Conservation (phyloP, 2,113 vertebrate genomes). For the Urocitellus parryii region DNA sequence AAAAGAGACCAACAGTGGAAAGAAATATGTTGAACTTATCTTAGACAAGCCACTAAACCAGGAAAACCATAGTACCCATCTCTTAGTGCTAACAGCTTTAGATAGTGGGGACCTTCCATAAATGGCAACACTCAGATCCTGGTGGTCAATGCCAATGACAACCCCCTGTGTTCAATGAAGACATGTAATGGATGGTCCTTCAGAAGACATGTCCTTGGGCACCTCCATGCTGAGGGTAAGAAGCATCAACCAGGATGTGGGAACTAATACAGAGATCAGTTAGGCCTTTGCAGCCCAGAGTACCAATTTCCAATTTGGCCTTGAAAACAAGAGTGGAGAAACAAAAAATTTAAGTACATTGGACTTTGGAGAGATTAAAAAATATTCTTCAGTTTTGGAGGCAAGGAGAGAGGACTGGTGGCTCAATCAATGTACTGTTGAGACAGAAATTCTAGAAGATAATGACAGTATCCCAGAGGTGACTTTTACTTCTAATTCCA, state of each 20-base stretch:
- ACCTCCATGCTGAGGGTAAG: constrained; percentile 74
- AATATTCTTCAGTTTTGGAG: constrained; percentile 76
- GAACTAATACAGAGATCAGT: constrained; percentile 68
- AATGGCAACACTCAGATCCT: constrained; percentile 86
- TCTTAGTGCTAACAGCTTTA: constrained; percentile 84
- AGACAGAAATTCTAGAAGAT: constrained; percentile 80
- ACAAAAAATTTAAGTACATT: constrained; percentile 69
- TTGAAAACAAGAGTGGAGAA: constrained; percentile 77
- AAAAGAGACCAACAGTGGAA: constrained; percentile 81
- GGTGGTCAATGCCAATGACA: constrained; percentile 85
- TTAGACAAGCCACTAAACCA: constrained; percentile 85
- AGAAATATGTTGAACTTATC: constrained; percentile 87
- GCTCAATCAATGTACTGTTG: constrained; percentile 69
- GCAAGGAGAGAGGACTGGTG: constrained; percentile 77
- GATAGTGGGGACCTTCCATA: constrained; percentile 86
- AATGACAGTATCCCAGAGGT: constrained; percentile 83
- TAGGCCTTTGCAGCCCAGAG: constrained; percentile 78
- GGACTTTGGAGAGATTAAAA: constrained; percentile 77
- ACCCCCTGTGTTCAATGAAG: constrained; percentile 79
- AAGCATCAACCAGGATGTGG: constrained; percentile 81
- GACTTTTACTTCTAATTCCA: constrained; percentile 81
- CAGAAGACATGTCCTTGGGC: constrained; percentile 75
- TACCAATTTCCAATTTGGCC: constrained; percentile 69
- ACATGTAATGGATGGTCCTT: constrained; percentile 79
- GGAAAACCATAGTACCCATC: constrained; percentile 84